Evolutionary conservation across 2,888 invertebrate genomes (phyloP), one percentile per base, ranked within the genome.

Genomic region (Dynastes grantii): DNA sequence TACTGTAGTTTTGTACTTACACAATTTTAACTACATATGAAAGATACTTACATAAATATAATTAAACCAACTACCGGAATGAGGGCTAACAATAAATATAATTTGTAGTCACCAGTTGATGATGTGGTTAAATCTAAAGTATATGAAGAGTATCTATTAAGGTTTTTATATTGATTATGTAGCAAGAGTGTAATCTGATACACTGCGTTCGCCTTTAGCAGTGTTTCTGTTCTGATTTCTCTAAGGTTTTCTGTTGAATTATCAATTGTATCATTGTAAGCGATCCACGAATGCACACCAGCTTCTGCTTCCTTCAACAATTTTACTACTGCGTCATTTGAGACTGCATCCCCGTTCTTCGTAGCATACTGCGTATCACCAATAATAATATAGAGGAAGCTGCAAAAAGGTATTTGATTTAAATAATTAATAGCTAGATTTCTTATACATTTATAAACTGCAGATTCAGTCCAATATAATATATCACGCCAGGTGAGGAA

Each of bases 101-200:
- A 27, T 13, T 13, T 51, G n/a, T 29, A 4, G 27, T 51, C 13
- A n/a, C 9, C 11, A 13, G 1, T 22, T 51, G 1, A 9, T 27
- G 29, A 13, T 3, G 8, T 68, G 9, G 51, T 51, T 68, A 68
- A 3, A 11, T 49, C 6, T 13, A 29, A 68, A 4, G 13, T 68
- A 51, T 27, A 13, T 4, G 13, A 11, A 68, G 53, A 27, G 13
- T 51, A 68, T 68, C 68, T 51, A 11, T 29, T 68, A 13, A 51
- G 27, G 49, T 68, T 51, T 68, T 51, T 49, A 51, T 68, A 68
- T 29, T 51, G 16, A 51, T 68, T 68, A 27, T 68, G 29, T 27
- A 68, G 1, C n/a, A 68, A 51, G 8, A 68, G n/a, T 9, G 9
- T 27, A 9, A 68, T 27, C 29, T 51, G 40, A 11, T 68, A 51